Percentiles rank a stretch among this genome's conserved stretches.
Evolutionary conservation across 2,797 vertebrate species (phyloP).

Genomic region (Erethizon dorsatum): DNA sequence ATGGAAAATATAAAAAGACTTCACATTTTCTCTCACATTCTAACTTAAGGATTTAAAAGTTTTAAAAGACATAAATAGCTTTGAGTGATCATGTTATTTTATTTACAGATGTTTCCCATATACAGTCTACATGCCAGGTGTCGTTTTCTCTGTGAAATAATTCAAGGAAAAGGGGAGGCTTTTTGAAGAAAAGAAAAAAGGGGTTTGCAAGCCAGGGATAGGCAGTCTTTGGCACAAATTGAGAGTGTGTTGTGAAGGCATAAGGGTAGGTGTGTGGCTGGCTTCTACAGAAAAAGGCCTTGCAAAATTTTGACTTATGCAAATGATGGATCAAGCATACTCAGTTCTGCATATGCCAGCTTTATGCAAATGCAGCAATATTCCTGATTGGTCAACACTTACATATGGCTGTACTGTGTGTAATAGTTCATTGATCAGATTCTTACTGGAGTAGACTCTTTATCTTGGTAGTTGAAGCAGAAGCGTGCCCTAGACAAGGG

Average conservation of each 20-base stretch:
- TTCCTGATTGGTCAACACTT: not conserved
- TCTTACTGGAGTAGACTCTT: not conserved
- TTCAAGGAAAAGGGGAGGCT: not conserved
- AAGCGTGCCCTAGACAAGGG: not conserved
- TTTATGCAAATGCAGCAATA: not conserved
- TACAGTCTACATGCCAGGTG: not conserved
- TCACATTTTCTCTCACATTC: not conserved
- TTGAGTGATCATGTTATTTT: not conserved
- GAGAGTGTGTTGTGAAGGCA: not conserved
- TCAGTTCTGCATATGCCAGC: not conserved
- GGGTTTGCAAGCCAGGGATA: not conserved
- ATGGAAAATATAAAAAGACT: constrained; percentile 37
- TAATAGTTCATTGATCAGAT: not conserved
- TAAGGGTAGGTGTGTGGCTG: not conserved
- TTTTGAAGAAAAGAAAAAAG: not conserved
- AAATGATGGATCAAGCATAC: not conserved
- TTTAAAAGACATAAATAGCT: not conserved
- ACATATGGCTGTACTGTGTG: not conserved
- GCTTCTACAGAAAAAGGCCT: not conserved
- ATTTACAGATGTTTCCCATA: not conserved
- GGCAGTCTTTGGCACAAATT: not conserved
- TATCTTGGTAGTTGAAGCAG: not conserved
- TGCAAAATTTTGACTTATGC: not conserved
- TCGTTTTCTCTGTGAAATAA: not conserved
- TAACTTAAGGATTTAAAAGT: constrained; percentile 5